Conservation (phyloP, 2,888 invertebrate genomes). For the Drosophila mulleri region DNA sequence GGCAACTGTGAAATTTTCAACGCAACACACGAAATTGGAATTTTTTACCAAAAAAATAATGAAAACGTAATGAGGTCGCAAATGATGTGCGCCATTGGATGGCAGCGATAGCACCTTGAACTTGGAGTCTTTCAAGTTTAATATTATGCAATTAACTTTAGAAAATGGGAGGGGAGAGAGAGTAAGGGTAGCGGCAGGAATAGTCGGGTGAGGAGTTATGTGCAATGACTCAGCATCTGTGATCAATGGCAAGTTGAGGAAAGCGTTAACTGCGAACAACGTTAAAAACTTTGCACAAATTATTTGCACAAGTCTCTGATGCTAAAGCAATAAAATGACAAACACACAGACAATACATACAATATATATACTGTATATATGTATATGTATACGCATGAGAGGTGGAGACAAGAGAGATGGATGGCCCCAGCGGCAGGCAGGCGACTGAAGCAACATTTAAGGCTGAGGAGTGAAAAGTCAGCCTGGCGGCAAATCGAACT, state of each 20-base stretch:
- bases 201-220: not conserved
- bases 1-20: slow-evolving; percentile 12
- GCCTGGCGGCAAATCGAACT: slow-evolving; percentile 75
- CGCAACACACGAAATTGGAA: slow-evolving; percentile 3
- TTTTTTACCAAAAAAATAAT: slow-evolving; percentile 43
- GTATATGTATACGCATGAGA: not conserved
- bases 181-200: too few relatives aligned
- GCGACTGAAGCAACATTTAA: slow-evolving; percentile 30
- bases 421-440: slow-evolving; percentile 1
- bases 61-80: slow-evolving; percentile 45
- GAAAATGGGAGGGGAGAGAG: not conserved
- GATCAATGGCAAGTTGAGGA: slow-evolving; percentile 60
- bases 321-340: slow-evolving; percentile 64
- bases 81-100: not conserved
- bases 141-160: slow-evolving; percentile 19
- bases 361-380: not conserved
- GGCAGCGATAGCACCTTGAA: slow-evolving; percentile 22
- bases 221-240: slow-evolving; percentile 49
- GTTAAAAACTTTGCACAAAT: slow-evolving; percentile 71
- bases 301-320: slow-evolving; percentile 61
- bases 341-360: not conserved
- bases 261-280: slow-evolving; percentile 52
- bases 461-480: slow-evolving; percentile 57
- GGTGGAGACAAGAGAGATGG: slow-evolving; percentile 5
- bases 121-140: slow-evolving; percentile 14